Evolutionary conservation across 1,140 invertebrate genomes (phyloP).

Genomic region (Drosophila jambulina): DNA sequence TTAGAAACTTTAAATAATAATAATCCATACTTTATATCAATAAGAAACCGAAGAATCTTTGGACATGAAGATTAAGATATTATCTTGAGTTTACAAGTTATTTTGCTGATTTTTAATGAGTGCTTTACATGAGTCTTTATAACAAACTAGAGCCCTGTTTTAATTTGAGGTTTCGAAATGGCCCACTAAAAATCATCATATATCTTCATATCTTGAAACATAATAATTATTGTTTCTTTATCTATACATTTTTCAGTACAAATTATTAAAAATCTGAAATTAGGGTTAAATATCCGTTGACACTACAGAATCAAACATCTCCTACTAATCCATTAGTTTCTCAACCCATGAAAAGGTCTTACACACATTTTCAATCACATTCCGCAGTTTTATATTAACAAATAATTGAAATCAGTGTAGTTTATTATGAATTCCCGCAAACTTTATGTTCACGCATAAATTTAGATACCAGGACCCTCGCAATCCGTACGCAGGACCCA

Average conservation of each 20-base stretch:
- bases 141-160: background rate
- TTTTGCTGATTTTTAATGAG: background rate
- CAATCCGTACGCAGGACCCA: slow-evolving; percentile 43
- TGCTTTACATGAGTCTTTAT: no score
- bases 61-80: background rate
- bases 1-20: background rate
- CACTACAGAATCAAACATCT: background rate
- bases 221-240: background rate
- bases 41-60: background rate
- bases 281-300: background rate
- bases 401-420: slow-evolving; percentile 70
- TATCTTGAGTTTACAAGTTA: background rate
- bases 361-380: no score
- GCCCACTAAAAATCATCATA: no score
- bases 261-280: background rate
- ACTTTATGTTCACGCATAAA: slow-evolving; percentile 69
- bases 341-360: background rate
- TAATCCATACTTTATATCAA: no score
- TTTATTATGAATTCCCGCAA: slow-evolving; percentile 43
- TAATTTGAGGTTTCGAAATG: background rate
- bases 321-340: background rate
- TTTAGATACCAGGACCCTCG: slow-evolving; percentile 36
- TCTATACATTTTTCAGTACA: background rate
- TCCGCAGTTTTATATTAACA: background rate
- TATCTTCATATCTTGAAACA: no score